Base-by-base conservation (phyloP, 2,797 vertebrate species). In the Catharus ustulatus region DNA sequence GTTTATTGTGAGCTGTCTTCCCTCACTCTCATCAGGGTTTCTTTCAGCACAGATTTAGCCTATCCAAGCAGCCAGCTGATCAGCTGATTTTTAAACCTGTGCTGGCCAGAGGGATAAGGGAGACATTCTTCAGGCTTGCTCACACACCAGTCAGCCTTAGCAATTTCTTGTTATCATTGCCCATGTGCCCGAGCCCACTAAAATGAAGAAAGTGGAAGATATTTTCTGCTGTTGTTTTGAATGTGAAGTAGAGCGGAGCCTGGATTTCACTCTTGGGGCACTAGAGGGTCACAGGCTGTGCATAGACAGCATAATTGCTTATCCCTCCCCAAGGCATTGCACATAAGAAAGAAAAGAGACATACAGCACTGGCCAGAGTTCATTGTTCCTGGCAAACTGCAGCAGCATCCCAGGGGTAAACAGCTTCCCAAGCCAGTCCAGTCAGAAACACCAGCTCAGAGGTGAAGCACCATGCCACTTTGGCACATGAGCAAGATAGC, bases 161-260 rank as follows among this genome's bases (percentile, higher is more conserved):
- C 22, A 45, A 36, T 92, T 77, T 86, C 88, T 90, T 1, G 0
- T 91, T 84, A 87, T 89, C 14, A 1, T 51, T 68, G 36, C 52
- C 62, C 49, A 27, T 11, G 34, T 92, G 61, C 27, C 57, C 0
- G 0, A 83, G 74, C 55, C 48, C 46, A 27, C n/a, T 11, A 16
- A 89, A 94, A 61, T 10, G 9, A 94, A 76, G 86, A 68, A 94
- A 93, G 62, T 78, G 34, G 76, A 95, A 91, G 77, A n/a, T 77
- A 94, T 87, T 95, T 95, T 84, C 87, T 89, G 64, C 77, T 68
- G 64, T 68, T 96, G 91, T 89, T 95, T 95, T 94, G 94, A 96
- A 95, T 87, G 76, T 74, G 88, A 93, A 92, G 58, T 69, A 90
- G 83, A 95, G 79, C 40, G 0, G 51, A 94, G 77, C 61, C 55